Conservation (phyloP, 2,113 vertebrate species). For the Miniopterus natalensis region DNA sequence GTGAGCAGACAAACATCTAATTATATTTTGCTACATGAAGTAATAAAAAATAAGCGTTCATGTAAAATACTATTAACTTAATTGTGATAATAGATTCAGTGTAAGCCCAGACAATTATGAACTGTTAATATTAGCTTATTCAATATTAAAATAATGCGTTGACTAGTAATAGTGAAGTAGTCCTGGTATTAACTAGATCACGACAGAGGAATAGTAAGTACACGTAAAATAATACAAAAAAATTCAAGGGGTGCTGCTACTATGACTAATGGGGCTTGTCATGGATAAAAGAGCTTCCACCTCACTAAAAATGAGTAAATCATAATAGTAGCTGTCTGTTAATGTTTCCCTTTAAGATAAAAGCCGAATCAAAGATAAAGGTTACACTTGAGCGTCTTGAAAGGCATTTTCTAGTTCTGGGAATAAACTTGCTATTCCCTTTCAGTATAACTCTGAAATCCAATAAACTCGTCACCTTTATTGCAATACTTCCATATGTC, state of each 20-base stretch:
- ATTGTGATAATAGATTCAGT: conserved; percentile 84
- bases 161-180: conserved; percentile 72
- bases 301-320: conserved; percentile 61
- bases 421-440: not conserved
- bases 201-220: conserved; percentile 69
- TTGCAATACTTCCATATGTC: not conserved
- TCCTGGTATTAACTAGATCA: conserved; percentile 70
- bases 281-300: conserved; percentile 21
- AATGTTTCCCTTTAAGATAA: conserved; percentile 72
- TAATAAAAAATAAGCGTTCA: conserved; percentile 80
- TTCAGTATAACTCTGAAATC: conserved; percentile 51
- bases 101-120: conserved; percentile 81
- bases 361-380: conserved; percentile 80
- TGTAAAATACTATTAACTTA: conserved; percentile 86
- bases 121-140: conserved; percentile 80
- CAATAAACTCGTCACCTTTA: not conserved
- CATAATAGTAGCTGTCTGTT: conserved; percentile 63
- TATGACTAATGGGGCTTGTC: conserved; percentile 40
- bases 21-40: conserved; percentile 83
- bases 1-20: conserved; percentile 77
- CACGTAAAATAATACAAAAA: not conserved
- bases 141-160: conserved; percentile 74
- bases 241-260: not conserved
- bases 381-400: not conserved
- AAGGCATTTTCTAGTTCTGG: conserved; percentile 9